phyloP scores from a whole-genome alignment of 2,797 vertebrate species.

The Danio tinwini region DNA sequence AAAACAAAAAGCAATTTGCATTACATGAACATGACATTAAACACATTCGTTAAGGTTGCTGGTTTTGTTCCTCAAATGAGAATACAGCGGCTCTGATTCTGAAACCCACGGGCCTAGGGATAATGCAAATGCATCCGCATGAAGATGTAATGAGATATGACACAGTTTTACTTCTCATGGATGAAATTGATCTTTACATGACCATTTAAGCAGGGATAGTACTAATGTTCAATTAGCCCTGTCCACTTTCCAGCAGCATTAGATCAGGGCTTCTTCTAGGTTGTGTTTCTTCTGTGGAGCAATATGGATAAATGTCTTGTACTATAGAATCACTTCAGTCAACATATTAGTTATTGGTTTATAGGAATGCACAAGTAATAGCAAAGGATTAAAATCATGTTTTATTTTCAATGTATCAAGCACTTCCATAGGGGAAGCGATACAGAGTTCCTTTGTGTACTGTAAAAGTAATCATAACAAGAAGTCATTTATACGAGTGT shows the following conservation, averaged over 20 bases:
- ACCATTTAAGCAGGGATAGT: constrained; percentile 72
- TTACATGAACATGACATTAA: constrained; percentile 72
- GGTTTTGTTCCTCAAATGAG: constrained; percentile 58
- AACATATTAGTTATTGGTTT: too few relatives aligned
- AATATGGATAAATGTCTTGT: constrained; percentile 1
- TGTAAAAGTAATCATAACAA: too few relatives aligned
- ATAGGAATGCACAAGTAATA: too few relatives aligned
- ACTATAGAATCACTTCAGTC: too few relatives aligned
- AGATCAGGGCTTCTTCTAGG: neutral
- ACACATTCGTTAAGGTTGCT: constrained; percentile 70
- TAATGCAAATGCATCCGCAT: constrained; percentile 65
- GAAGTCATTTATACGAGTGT: too few relatives aligned
- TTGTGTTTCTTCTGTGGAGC: neutral
- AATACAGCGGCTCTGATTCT: constrained; percentile 57
- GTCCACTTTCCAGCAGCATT: constrained; percentile 61
- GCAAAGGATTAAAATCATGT: too few relatives aligned
- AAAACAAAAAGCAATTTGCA: constrained; percentile 70
- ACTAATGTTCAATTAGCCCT: constrained; percentile 71
- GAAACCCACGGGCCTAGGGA: constrained; percentile 20
- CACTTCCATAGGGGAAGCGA: too few relatives aligned
- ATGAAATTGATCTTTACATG: constrained; percentile 73
- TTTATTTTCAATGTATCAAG: too few relatives aligned
- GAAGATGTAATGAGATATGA: constrained; percentile 68
- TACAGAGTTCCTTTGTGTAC: too few relatives aligned
- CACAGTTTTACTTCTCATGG: constrained; percentile 69